Evolutionary conservation across 53 echinoderm and acorn worm species (phyloP), one percentile per base, ranked within the genome.

Genomic region (Astropecten irregularis): DNA sequence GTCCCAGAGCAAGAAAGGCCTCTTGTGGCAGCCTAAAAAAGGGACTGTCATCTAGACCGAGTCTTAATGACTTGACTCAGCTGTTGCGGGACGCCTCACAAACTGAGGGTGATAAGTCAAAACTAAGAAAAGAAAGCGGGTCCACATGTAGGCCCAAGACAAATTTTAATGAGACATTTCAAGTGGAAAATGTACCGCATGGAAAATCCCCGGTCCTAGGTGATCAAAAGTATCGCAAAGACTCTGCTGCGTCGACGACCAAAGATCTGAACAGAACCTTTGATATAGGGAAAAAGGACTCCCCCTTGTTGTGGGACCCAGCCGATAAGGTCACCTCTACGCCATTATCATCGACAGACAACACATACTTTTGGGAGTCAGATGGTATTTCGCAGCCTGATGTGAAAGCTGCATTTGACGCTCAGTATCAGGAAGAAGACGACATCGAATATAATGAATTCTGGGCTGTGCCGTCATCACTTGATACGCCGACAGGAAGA

Each of bases 361-460:
- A 62, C 72, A 84, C 81, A 54, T 90, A 49, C 93, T 90, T 66
- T 48, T 93, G 61, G 70, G 84, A 81, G 84, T 90, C 44, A 53
- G 71, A 59, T 42, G 83, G 57, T 66, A 87, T 72, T 46, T 59
- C 59, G 64, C 63, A 79, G 56, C 44, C 62, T 31, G 79, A 79
- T 40, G 46, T 79, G 21, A 62, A 33, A 47, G 62, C 16, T 0
- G 25, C 79, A 61, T 79, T 40, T 30, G 62, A 42, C 8, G 59
- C 42, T 22, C 59, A 82, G 25, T 82, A 84, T 1, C 84, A 89
- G 87, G 87, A 91, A 40, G 89, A 89, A 61, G 87, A 82, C 3
- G 73, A 72, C 39, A 66, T 91, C 3, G 96, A 96, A 67, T 96
- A 93, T 61, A 91, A 93, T 82, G 96, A 96, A 44, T 96, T 96